Evolutionary conservation across 2,888 invertebrate species (phyloP).

Genomic region (Sphaeridia pumilis): DNA sequence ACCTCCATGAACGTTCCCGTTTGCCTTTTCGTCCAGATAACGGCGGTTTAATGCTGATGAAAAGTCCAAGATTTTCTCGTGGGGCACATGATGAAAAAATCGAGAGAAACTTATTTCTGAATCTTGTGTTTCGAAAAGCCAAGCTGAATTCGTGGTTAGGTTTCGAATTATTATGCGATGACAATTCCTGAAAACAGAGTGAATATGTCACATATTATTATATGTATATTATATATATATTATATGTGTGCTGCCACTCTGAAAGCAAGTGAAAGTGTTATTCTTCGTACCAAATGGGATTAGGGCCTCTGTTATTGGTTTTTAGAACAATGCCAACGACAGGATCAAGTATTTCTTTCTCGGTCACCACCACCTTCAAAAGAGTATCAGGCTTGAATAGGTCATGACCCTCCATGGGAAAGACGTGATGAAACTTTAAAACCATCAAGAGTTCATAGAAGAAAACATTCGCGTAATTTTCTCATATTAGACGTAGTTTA

Average conservation of each 20-base stretch:
- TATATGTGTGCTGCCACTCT: neutral
- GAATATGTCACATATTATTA: neutral
- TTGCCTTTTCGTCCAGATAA: neutral
- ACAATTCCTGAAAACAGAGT: constrained; percentile 1
- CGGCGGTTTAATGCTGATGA: neutral
- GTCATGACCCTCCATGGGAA: neutral
- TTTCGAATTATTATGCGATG: constrained; percentile 7
- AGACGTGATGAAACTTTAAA: constrained; percentile 11
- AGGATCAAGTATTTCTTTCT: constrained; percentile 10
- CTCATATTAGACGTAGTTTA: no score
- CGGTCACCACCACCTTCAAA: constrained; percentile 6
- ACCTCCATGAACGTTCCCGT: neutral
- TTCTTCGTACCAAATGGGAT: constrained; percentile 8
- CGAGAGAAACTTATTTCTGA: constrained; percentile 4
- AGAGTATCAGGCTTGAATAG: constrained; percentile 4
- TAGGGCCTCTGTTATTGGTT: constrained; percentile 9
- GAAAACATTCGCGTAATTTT: no score
- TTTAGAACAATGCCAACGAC: constrained; percentile 8
- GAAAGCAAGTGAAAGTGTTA: neutral
- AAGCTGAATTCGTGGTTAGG: constrained; percentile 10
- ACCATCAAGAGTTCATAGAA: no score
- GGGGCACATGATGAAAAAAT: neutral
- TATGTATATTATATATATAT: neutral
- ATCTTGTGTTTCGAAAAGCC: constrained; percentile 2
- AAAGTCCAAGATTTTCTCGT: neutral